Percentiles rank a stretch among this genome's conserved stretches.
phyloP scores from a whole-genome alignment of 2,797 vertebrate species.

The Scyliorhinus canicula region DNA sequence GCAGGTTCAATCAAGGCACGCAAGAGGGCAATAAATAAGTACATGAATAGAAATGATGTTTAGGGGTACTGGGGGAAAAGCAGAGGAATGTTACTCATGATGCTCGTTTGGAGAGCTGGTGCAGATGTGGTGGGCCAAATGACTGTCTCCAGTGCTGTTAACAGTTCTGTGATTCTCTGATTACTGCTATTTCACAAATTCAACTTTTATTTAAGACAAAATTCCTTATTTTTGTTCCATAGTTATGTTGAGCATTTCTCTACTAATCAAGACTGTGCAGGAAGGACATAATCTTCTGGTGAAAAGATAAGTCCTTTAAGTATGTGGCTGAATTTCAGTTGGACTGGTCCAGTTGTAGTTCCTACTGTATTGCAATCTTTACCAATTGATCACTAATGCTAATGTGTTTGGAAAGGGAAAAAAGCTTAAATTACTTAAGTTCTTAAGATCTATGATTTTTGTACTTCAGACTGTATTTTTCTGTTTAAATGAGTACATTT shows the following conservation, averaged over 20 bases:
- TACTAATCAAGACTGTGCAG: background rate
- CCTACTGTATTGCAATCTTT: background rate
- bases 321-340: background rate
- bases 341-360: background rate
- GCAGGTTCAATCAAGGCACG: too few relatives aligned
- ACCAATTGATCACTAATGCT: background rate
- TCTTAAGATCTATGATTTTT: background rate
- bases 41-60: too few relatives aligned
- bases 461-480: background rate
- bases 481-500: background rate
- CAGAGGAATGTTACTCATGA: too few relatives aligned
- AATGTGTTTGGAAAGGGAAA: background rate
- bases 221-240: background rate
- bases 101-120: too few relatives aligned
- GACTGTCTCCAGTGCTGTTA: too few relatives aligned
- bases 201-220: background rate
- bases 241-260: background rate
- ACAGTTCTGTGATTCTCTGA: too few relatives aligned
- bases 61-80: too few relatives aligned
- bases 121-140: too few relatives aligned
- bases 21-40: too few relatives aligned
- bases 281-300: constrained; percentile 13
- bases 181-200: background rate
- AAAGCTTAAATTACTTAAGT: background rate
- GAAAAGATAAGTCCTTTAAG: background rate